A percentile compares a stretch with the other conserved stretches of the same genome.
These are phyloP conservation scores for Tineola bisselliella DNA, from an alignment of 2,888 invertebrate genomes.

Conservation along the genomic window DNA sequence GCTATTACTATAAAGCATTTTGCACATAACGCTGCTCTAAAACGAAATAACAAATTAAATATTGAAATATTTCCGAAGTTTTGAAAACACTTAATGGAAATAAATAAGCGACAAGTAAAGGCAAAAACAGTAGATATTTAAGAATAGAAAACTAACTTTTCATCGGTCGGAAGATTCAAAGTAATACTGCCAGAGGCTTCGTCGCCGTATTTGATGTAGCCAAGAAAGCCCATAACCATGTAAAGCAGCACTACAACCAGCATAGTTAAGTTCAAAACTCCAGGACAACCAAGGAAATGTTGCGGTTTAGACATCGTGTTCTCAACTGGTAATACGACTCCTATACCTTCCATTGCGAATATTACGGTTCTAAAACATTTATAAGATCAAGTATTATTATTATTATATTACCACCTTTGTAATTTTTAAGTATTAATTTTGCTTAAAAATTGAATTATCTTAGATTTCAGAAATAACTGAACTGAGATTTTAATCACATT, in stretches of 20 bases:
- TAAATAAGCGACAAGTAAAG: too few species aligned
- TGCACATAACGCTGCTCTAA: slow-evolving; percentile 77
- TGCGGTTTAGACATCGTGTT: slow-evolving; percentile 88
- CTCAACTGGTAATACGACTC: slow-evolving; percentile 90
- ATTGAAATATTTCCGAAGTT: too few species aligned
- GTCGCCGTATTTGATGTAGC: slow-evolving; percentile 85
- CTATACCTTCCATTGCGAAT: slow-evolving; percentile 97
- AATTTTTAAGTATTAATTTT: not conserved
- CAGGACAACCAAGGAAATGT: slow-evolving; percentile 82
- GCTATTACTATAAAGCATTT: slow-evolving; percentile 86
- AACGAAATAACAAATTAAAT: slow-evolving; percentile 27
- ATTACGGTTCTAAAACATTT: slow-evolving; percentile 91
- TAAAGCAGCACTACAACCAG: slow-evolving; percentile 81
- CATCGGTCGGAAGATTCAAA: slow-evolving; percentile 76
- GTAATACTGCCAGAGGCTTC: slow-evolving; percentile 80
- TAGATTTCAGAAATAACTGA: too few species aligned
- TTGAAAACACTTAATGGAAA: too few species aligned
- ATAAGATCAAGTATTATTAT: too few species aligned
- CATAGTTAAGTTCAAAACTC: slow-evolving; percentile 91
- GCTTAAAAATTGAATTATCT: too few species aligned
- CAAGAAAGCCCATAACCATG: slow-evolving; percentile 86
- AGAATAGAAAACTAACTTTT: slow-evolving; percentile 62
- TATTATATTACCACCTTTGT: too few species aligned
- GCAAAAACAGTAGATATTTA: too few species aligned
- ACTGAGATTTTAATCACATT: too few species aligned